Evolutionary conservation across 2,888 invertebrate species (phyloP).

Genomic region (Drosophila hamatofila): DNA sequence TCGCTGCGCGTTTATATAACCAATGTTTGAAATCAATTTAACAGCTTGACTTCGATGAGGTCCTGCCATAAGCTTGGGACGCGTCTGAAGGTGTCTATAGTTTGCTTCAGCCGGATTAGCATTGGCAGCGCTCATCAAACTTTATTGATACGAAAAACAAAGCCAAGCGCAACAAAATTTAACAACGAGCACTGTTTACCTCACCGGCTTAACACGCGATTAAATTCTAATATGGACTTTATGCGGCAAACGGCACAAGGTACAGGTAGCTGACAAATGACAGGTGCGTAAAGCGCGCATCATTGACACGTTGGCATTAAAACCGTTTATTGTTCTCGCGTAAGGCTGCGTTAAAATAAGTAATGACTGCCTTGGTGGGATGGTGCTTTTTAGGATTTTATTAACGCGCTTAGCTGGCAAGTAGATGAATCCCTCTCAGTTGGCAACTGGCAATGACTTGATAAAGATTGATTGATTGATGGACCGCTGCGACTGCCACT

Average conservation of each 20-base stretch:
- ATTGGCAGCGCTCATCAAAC: constrained; percentile 43
- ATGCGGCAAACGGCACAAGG: constrained; percentile 41
- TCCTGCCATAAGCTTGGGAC: constrained; percentile 10
- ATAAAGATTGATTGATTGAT: constrained; percentile 65
- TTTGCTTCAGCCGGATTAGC: constrained; percentile 20
- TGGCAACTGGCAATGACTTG: constrained; percentile 58
- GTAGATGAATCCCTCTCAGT: constrained; percentile 34
- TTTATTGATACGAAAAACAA: constrained; percentile 60
- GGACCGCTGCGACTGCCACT: constrained; percentile 14
- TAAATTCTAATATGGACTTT: constrained; percentile 75
- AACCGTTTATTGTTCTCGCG: constrained; percentile 70
- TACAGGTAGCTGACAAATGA: constrained; percentile 47
- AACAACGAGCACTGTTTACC: constrained; percentile 42
- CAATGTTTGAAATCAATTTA: constrained; percentile 76
- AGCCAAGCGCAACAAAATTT: constrained; percentile 45
- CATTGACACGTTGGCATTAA: constrained; percentile 68
- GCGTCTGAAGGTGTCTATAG: constrained; percentile 10
- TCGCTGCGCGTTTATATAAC: constrained; percentile 50
- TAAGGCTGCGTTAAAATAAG: constrained; percentile 48
- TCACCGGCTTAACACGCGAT: constrained; percentile 70
- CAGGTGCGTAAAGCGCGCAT: constrained; percentile 32
- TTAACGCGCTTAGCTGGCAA: constrained; percentile 64
- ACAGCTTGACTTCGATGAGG: constrained; percentile 52
- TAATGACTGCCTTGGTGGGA: constrained; percentile 45
- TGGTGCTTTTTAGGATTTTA: constrained; percentile 39